phyloP scores from a whole-genome alignment of 2,113 vertebrate species.

The Electrona antarctica region DNA sequence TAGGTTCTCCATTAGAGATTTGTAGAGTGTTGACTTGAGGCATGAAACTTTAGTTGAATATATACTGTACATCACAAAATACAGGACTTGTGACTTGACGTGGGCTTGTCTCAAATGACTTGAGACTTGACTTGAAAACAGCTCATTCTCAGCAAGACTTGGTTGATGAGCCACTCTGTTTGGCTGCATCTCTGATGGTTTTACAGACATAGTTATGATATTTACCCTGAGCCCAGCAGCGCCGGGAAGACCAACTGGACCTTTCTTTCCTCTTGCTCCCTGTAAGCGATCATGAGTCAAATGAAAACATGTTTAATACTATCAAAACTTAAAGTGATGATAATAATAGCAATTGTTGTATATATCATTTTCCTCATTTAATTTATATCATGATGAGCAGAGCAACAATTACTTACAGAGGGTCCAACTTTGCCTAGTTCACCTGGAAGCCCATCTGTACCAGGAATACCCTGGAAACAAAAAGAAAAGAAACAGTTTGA shows the following conservation, averaged over 20 bases:
- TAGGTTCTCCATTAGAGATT: no score
- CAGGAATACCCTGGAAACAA: conserved; percentile 84
- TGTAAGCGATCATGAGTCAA: conserved; percentile 47
- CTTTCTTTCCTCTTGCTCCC: conserved; percentile 88
- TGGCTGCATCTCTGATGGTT: no score
- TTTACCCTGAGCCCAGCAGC: conserved; percentile 86
- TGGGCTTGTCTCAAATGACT: no score
- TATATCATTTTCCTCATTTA: no score
- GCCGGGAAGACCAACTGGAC: conserved; percentile 85
- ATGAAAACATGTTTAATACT: neutral
- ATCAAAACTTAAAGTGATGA: neutral
- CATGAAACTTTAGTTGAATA: no score
- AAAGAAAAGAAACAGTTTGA: conserved; percentile 6
- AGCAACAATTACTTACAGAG: conserved; percentile 80
- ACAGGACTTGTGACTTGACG: no score
- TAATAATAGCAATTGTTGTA: no score
- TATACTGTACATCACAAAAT: no score
- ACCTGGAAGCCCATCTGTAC: conserved; percentile 90
- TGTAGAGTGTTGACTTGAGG: no score
- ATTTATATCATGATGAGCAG: neutral
- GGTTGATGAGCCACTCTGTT: no score
- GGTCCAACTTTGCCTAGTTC: conserved; percentile 90
- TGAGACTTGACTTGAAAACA: no score
- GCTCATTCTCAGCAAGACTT: no score
- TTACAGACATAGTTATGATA: conserved; percentile 21